Evolutionary conservation across 92 coral and sea anemone genomes (phyloP).

Genomic region (Bergia puertoricense): DNA sequence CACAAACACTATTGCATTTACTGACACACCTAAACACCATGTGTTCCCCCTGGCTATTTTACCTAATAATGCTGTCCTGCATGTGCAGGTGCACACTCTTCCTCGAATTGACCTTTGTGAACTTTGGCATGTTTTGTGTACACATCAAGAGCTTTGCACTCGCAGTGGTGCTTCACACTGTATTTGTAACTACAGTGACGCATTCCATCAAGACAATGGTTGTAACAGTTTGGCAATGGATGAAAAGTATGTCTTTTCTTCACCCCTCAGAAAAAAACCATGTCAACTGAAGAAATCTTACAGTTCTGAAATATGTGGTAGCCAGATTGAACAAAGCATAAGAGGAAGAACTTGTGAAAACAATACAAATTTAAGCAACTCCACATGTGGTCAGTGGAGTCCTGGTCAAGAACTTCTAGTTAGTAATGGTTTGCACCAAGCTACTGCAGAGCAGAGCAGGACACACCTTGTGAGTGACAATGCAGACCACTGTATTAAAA

Average conservation of each 20-base stretch:
- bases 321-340: neutral
- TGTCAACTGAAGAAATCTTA: conserved; percentile 16
- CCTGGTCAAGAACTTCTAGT: neutral
- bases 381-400: neutral
- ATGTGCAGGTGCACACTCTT: conserved; percentile 20
- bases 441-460: neutral
- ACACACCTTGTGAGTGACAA: neutral
- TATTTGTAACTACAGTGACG: neutral
- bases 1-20: neutral
- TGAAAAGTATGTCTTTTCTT: neutral
- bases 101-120: conserved; percentile 32
- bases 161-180: neutral
- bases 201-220: neutral
- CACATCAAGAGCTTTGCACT: neutral
- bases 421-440: neutral
- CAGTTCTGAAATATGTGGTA: conserved; percentile 12
- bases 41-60: conserved; percentile 41
- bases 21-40: conserved; percentile 17
- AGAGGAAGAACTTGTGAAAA: conserved; percentile 4
- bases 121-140: conserved; percentile 6
- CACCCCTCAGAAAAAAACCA: conserved; percentile 37
- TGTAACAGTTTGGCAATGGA: neutral
- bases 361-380: neutral
- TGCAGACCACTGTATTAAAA: conserved; percentile 14
- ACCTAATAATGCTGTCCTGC: conserved; percentile 29